phyloP scores from a whole-genome alignment of 1,140 invertebrate genomes.

The Neodiprion pinetum region DNA sequence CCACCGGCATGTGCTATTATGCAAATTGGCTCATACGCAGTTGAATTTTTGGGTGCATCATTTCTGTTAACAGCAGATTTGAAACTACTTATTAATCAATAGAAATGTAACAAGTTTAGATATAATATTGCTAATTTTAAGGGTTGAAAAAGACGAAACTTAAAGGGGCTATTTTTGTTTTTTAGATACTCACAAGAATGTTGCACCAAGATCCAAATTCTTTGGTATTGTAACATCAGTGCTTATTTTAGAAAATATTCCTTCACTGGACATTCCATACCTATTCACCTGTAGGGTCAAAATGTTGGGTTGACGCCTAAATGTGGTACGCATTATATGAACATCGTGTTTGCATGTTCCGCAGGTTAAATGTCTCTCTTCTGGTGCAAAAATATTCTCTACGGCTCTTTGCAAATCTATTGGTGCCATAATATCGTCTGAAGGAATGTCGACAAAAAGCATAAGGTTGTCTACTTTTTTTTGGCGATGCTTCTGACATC shows the following conservation, averaged over 20 bases:
- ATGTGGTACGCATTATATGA: slow-evolving; percentile 44
- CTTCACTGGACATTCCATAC: slow-evolving; percentile 45
- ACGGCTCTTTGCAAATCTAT: slow-evolving; percentile 41
- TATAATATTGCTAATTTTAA: background rate
- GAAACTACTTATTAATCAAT: background rate
- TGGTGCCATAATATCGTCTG: slow-evolving; percentile 30
- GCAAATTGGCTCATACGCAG: slow-evolving; percentile 44
- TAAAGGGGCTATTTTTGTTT: background rate
- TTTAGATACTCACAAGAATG: slow-evolving; percentile 41
- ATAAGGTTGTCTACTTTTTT: slow-evolving; percentile 49
- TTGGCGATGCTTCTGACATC: slow-evolving; percentile 42
- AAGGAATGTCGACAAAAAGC: slow-evolving; percentile 45
- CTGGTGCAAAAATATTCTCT: slow-evolving; percentile 39
- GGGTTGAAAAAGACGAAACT: background rate
- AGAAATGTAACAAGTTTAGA: background rate
- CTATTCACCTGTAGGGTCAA: slow-evolving; percentile 50
- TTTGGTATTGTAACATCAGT: slow-evolving; percentile 45
- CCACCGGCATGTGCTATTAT: slow-evolving; percentile 51
- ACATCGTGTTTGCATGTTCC: slow-evolving; percentile 42
- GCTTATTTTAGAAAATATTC: slow-evolving; percentile 46
- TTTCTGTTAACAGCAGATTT: slow-evolving; percentile 30
- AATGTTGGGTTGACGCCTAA: slow-evolving; percentile 46
- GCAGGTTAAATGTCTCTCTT: slow-evolving; percentile 46
- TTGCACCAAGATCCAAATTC: slow-evolving; percentile 35
- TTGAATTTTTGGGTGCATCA: slow-evolving; percentile 23